Conservation (phyloP, 2,888 invertebrate genomes). For the Melipona bicolor region DNA sequence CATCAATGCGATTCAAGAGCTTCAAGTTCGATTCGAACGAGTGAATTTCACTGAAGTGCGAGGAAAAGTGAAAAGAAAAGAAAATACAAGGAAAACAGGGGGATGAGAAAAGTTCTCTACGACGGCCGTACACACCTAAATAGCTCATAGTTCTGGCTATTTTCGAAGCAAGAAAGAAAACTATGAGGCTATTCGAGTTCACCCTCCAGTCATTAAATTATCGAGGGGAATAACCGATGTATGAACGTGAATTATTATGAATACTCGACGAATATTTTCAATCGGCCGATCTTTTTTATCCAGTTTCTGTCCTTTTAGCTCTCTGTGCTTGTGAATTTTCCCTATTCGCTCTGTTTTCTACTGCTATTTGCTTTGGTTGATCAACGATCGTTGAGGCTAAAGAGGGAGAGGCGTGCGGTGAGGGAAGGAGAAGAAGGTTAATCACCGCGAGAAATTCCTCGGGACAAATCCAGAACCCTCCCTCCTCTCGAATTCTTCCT, state of each 20-base stretch:
- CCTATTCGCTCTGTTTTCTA: neutral
- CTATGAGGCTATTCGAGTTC: neutral
- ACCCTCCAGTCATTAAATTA: conserved; percentile 24
- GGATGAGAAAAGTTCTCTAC: no score
- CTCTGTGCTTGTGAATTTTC: neutral
- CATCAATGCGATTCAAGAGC: no score
- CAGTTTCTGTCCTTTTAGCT: conserved; percentile 13
- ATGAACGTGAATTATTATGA: conserved; percentile 43
- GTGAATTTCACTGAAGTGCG: no score
- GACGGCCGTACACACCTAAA: no score
- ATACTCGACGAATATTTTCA: conserved; percentile 37
- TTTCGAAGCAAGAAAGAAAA: neutral
- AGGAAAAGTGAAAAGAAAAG: no score
- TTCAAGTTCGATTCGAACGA: no score
- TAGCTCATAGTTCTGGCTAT: no score
- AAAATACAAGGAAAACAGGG: no score
- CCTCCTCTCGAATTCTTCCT: conserved; percentile 9
- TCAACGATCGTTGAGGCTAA: conserved; percentile 39
- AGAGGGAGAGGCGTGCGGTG: conserved; percentile 25
- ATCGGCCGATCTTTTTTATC: conserved; percentile 42
- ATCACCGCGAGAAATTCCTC: conserved; percentile 72
- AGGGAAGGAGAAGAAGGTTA: conserved; percentile 65
- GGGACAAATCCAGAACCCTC: conserved; percentile 60
- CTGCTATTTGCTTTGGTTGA: neutral
- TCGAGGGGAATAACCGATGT: conserved; percentile 32